Percentiles rank a stretch among this genome's conserved stretches.
Evolutionary conservation across 1,140 invertebrate genomes (phyloP).

Genomic region (Battus philenor): DNA sequence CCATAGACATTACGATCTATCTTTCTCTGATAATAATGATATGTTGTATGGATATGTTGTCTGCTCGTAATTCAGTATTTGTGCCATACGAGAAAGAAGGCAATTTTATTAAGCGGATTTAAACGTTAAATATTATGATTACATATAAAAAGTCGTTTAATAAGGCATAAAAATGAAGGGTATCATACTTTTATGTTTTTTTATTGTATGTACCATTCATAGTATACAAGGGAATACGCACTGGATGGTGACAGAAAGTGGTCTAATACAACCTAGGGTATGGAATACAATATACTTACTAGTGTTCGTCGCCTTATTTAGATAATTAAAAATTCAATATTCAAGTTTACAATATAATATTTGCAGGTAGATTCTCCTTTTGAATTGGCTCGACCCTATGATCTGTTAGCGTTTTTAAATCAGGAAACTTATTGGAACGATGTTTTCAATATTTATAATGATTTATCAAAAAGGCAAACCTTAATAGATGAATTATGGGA

Average conservation of each 20-base stretch:
- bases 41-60: too few species aligned
- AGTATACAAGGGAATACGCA: constrained; percentile 43
- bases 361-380: constrained; percentile 85
- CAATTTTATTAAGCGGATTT: too few species aligned
- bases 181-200: constrained; percentile 33
- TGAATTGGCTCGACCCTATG: constrained; percentile 85
- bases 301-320: neutral
- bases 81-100: too few species aligned
- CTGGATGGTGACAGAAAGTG: constrained; percentile 68
- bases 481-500: constrained; percentile 81
- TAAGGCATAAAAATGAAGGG: constrained; percentile 36
- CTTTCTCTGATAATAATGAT: too few species aligned
- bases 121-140: too few species aligned
- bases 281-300: constrained; percentile 18
- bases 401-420: constrained; percentile 87
- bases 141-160: too few species aligned
- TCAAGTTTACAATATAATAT: constrained; percentile 12
- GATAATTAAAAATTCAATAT: constrained; percentile 7
- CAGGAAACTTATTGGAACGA: constrained; percentile 84
- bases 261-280: constrained; percentile 62
- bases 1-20: too few species aligned
- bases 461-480: constrained; percentile 80
- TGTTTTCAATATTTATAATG: constrained; percentile 80
- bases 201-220: constrained; percentile 33
- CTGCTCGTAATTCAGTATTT: too few species aligned